phyloP scores from a whole-genome alignment of 1,140 invertebrate genomes.

The Himalopsyche phryganea region DNA sequence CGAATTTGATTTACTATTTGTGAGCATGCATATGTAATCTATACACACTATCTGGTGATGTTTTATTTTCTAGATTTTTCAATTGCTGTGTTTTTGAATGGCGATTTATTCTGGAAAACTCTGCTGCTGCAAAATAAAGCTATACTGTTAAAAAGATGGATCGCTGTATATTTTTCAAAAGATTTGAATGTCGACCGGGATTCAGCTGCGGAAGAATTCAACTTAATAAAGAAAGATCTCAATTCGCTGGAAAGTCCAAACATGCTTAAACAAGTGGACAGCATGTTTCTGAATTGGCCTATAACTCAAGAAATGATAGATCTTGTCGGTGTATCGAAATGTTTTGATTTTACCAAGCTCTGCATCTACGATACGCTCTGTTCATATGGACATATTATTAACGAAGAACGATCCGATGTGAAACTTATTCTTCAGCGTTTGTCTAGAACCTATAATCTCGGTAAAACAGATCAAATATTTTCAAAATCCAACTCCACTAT shows the following conservation, averaged over 20 bases:
- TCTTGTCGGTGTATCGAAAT: conserved; percentile 46
- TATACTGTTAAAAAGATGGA: conserved; percentile 53
- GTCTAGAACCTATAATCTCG: conserved; percentile 50
- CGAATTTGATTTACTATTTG: too few species aligned
- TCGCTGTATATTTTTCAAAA: conserved; percentile 39
- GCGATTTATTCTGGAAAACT: conserved; percentile 51
- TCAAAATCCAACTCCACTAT: conserved; percentile 52
- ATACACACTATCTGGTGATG: too few species aligned
- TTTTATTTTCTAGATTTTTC: conserved; percentile 50
- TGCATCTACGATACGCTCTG: conserved; percentile 53
- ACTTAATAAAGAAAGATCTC: conserved; percentile 17
- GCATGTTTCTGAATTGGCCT: conserved; percentile 52
- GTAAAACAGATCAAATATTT: conserved; percentile 54
- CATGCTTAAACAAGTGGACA: conserved; percentile 46
- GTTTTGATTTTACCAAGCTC: conserved; percentile 52
- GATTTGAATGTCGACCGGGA: conserved; percentile 18
- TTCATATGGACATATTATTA: conserved; percentile 53
- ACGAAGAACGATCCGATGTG: conserved; percentile 51
- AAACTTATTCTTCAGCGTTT: conserved; percentile 54
- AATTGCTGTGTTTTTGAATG: conserved; percentile 48
- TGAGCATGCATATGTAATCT: too few species aligned
- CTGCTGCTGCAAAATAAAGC: conserved; percentile 51
- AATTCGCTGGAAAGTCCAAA: conserved; percentile 11
- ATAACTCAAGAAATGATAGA: conserved; percentile 60
- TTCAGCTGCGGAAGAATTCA: conserved; percentile 10